Evolutionary conservation across 2,113 vertebrate species (phyloP), one percentile per base, ranked within the genome.

Genomic region (Mirounga angustirostris): DNA sequence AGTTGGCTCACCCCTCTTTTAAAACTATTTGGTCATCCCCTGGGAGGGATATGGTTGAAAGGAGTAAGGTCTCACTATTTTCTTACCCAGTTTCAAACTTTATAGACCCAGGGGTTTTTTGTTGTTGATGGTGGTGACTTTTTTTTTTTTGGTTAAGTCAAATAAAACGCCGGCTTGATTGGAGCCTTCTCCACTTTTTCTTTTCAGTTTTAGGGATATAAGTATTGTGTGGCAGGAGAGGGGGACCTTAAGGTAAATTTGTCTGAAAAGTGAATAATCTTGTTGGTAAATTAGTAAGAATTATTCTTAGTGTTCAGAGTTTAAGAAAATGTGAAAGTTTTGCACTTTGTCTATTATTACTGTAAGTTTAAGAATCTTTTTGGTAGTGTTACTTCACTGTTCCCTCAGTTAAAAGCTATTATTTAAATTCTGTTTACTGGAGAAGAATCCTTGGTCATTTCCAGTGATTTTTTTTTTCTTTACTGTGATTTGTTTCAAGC

Each of bases 261-360:
- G 11, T 46, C 74, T 85, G 28, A 96, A 79, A 97, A 91, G 56
- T 85, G 78, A 97, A 43, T 71, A n/a, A 33, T 89, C 89, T 96
- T 84, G 30, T 14, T 92, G 89, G 52, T 81, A 52, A 65, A 40
- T 88, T 95, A 96, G 21, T 89, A 65, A 97, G 30, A 81, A 3
- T 76, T 81, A 8, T 15, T 91, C 52, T 81, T 95, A 52, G 54
- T 89, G 8, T 96, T 97, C 12, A 96, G 91, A 73, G 54, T 86
- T 94, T 74, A 88, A 95, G n/a, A 67, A 98, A 96, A 89, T 78
- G 92, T 94, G 89, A 92, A 69, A 28, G 58, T 43, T 82, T 82
- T 97, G 87, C 73, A 96, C 92, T 97, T 96, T 93, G 78, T 91
- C 15, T 94, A 30, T 89, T 89, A 93, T 93, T 84, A 78, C 56